These are phyloP conservation scores for Platypus cylindrus DNA, from an alignment of 2,888 invertebrate genomes.

Conservation along the genomic window DNA sequence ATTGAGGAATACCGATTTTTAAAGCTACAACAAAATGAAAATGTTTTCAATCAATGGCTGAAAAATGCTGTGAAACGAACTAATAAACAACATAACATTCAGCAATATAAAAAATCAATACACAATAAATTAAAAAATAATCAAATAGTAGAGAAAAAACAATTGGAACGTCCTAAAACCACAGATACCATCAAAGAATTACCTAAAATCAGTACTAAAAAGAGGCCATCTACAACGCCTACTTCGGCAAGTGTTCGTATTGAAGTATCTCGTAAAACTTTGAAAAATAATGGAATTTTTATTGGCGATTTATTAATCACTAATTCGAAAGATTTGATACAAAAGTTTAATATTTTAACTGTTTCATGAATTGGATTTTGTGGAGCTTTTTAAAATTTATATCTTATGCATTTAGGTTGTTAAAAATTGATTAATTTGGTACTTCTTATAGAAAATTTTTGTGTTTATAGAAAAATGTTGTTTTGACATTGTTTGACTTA, in stretches of 20 bases:
- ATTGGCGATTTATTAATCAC: conserved; percentile 27
- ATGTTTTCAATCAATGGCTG: conserved; percentile 42
- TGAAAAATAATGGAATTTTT: conserved; percentile 25
- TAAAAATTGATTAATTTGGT: no score
- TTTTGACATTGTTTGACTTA: no score
- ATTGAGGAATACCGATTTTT: conserved; percentile 30
- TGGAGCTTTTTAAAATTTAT: no score
- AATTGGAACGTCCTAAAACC: conserved; percentile 27
- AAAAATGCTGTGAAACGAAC: conserved; percentile 28
- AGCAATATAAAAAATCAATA: conserved; percentile 17
- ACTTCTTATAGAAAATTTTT: no score
- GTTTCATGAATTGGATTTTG: conserved; percentile 11
- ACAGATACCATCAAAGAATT: conserved; percentile 22
- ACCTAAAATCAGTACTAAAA: conserved; percentile 21
- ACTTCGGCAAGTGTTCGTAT: conserved; percentile 30
- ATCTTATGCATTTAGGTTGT: no score
- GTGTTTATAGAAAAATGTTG: no score
- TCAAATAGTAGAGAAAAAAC: conserved; percentile 20
- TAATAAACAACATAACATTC: conserved; percentile 7
- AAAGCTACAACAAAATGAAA: conserved; percentile 37
- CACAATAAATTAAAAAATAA: conserved; percentile 20
- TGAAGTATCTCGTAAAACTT: conserved; percentile 25
- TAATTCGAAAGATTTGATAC: conserved; percentile 20
- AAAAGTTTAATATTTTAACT: conserved; percentile 24
- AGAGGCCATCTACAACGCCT: conserved; percentile 25